A percentile compares a stretch with the other conserved stretches of the same genome.
Conservation (phyloP, 2,888 invertebrate species). For the Uloborus plumipes region DNA sequence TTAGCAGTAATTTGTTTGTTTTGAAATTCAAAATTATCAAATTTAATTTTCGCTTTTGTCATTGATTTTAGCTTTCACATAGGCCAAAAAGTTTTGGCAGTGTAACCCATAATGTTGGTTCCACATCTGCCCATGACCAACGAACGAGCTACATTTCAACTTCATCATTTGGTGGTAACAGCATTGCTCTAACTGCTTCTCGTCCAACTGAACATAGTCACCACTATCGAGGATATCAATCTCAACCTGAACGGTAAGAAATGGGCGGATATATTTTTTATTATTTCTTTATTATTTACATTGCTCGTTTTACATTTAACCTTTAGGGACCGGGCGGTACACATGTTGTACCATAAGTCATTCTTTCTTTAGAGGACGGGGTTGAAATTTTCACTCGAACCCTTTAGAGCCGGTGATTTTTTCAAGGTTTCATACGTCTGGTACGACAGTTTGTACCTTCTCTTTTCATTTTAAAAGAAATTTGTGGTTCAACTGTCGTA, state of each 20-base stretch:
- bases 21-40: neutral
- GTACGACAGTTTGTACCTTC: too few species aligned
- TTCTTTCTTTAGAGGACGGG: too few species aligned
- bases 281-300: too few species aligned
- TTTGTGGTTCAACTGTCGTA: too few species aligned
- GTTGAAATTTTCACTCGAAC: too few species aligned
- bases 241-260: conserved; percentile 36
- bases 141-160: conserved; percentile 42
- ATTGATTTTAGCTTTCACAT: conserved; percentile 6
- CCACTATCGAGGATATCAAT: conserved; percentile 22
- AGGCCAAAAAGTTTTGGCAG: conserved; percentile 20
- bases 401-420: too few species aligned
- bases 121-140: conserved; percentile 30
- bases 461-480: too few species aligned
- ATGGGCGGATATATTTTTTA: too few species aligned
- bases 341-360: too few species aligned
- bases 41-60: neutral
- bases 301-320: too few species aligned
- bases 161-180: conserved; percentile 47
- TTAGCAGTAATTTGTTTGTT: neutral
- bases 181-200: conserved; percentile 27
- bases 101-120: neutral
- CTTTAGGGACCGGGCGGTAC: too few species aligned
- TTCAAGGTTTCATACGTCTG: too few species aligned
- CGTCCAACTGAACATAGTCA: conserved; percentile 43